phyloP scores from a whole-genome alignment of 2,113 vertebrate species.

The Corythornis cristatus region DNA sequence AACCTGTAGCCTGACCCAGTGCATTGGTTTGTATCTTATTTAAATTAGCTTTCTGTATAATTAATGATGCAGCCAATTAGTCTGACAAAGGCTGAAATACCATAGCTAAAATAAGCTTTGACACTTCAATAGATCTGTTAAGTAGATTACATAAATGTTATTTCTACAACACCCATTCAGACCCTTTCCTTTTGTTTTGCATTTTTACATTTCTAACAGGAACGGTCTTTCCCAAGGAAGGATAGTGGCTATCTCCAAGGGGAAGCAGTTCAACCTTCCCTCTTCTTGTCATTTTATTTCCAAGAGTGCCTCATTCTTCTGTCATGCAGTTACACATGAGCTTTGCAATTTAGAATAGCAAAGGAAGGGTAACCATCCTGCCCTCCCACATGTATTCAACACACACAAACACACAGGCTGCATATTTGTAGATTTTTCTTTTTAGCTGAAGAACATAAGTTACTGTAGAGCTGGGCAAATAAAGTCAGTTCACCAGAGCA shows the following conservation, averaged over 20 bases:
- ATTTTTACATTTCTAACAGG: not conserved
- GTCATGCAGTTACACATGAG: not conserved
- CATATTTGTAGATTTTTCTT: not conserved
- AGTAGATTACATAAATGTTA: not conserved
- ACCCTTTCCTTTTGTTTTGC: not conserved
- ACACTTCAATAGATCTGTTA: not conserved
- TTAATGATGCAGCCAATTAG: slow-evolving; percentile 28
- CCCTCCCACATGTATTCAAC: not conserved
- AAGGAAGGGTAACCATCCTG: not conserved
- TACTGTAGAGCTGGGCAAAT: not conserved
- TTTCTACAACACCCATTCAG: not conserved
- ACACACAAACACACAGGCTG: not conserved
- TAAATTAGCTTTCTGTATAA: slow-evolving; percentile 51
- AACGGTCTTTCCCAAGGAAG: not conserved
- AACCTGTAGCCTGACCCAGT: not conserved
- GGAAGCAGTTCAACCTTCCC: not conserved
- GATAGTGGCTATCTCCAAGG: not conserved
- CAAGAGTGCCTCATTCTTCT: not conserved
- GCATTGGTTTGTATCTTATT: slow-evolving; percentile 23
- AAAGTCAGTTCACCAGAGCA: not conserved
- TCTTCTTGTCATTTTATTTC: not conserved
- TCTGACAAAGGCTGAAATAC: slow-evolving; percentile 12
- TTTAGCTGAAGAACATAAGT: not conserved
- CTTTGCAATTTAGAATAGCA: not conserved
- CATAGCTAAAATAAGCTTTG: not conserved